Evolutionary conservation across 2,888 invertebrate species (phyloP).

Genomic region (Rhagonycha lutea): DNA sequence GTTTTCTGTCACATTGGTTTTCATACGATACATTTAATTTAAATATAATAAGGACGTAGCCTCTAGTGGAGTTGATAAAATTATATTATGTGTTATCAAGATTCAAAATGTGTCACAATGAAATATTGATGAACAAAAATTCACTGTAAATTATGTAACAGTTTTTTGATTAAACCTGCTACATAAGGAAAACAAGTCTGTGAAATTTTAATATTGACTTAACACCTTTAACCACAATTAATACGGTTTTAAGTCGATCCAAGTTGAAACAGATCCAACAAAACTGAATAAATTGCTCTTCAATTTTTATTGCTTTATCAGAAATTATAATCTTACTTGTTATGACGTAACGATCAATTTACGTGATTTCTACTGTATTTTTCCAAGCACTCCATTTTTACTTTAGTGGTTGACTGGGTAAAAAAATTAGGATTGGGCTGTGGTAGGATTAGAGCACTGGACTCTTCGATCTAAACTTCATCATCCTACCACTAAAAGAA

Average conservation of each 20-base stretch:
- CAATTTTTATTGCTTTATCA: too few relatives aligned
- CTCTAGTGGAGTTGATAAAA: slow-evolving; percentile 16
- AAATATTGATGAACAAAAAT: slow-evolving; percentile 10
- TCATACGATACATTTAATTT: slow-evolving; percentile 45
- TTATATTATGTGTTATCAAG: slow-evolving; percentile 11
- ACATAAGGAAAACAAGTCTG: neutral
- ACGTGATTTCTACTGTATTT: too few relatives aligned
- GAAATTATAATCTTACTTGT: too few relatives aligned
- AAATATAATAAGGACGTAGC: slow-evolving; percentile 37
- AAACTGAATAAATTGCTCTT: too few relatives aligned
- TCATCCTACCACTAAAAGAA: too few relatives aligned
- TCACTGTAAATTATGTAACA: neutral
- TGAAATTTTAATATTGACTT: neutral
- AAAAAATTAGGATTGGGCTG: too few relatives aligned
- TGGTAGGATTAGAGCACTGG: too few relatives aligned
- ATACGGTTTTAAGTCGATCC: neutral
- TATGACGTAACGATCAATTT: too few relatives aligned
- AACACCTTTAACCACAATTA: neutral
- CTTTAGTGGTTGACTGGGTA: too few relatives aligned
- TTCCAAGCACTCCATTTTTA: too few relatives aligned
- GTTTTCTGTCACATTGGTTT: slow-evolving; percentile 47
- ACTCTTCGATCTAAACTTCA: too few relatives aligned
- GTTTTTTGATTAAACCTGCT: neutral
- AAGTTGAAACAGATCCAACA: too few relatives aligned
- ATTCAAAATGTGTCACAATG: slow-evolving; percentile 18